Evolutionary conservation across 2,797 vertebrate species (phyloP), one percentile per base, ranked within the genome.

Genomic region (Hirundo rustica): DNA sequence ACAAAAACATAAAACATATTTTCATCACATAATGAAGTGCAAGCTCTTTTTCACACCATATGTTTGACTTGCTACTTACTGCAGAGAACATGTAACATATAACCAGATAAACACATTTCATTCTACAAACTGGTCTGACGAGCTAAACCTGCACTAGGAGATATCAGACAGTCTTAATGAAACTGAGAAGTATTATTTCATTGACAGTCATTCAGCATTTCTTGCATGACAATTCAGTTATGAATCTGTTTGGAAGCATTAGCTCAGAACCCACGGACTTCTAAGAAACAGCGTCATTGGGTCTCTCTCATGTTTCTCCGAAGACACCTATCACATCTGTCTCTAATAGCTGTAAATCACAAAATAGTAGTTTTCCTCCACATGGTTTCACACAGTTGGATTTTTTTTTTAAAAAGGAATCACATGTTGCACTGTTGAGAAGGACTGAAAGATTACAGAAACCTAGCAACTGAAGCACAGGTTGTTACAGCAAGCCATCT

Each of bases 401-500:
- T 48, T 81, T 58, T 76, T 76, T 88, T 77, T 77, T 82, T 7
- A 13, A 87, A 13, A 87, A 85, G 77, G 82, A 90, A 93, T 95
- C 65, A 89, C 80, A 88, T 15, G 72, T n/a, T 81, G 57, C 9
- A 2, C 83, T 53, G 47, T 50, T 58, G 76, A 78, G 85, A 92
- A 77, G 93, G 81, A 88, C 87, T 97, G 85, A 95, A 96, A 93
- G 73, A 97, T 88, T 57, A 95, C 51, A 66, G 93, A 96, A 96
- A 95, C 88, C 92, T 93, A 94, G 97, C 94, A 93, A 96, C 67
- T 85, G 85, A 91, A 88, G 85, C n/a, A 68, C 34, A 62, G 91
- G 82, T 82, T 92, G 84, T 68, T 91, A 91, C 45, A 62, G 82
- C 76, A 89, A 93, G 80, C 67, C 67, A 67, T 77, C 88, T 80